Evolutionary conservation across 2,113 vertebrate species (phyloP), one percentile per base, ranked within the genome.

Genomic region (Acrocephalus kingi): DNA sequence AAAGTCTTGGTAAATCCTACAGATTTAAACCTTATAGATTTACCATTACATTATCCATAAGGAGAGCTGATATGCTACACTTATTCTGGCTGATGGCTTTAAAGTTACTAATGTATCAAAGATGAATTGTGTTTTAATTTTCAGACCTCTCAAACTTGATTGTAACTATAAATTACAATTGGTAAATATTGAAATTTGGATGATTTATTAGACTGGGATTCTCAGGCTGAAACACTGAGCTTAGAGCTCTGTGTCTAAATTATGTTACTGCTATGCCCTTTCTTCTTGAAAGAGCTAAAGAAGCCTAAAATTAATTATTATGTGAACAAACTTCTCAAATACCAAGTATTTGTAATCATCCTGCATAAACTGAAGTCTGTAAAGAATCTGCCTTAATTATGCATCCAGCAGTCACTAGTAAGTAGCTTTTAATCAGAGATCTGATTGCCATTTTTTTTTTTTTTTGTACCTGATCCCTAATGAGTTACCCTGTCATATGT

Each of bases 391-490:
- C 31, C 55, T 84, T 89, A 84, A 87, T 87, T 84, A 80, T 48
- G 9, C 15, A 83, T 52, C 1, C 1, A 83, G 37, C 4, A 54
- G 77, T 66, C 81, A 89, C 45, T 74, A n/a, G 23, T 62, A 64
- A 77, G n/a, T 31, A 83, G 71, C 21, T 92, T 80, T 94, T 85
- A 84, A 87, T 80, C 73, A 92, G 51, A 91, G 43, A 61, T 62
- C 13, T 13, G 30, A 93, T 43, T 74, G 61, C 27, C 52, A 58
- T 41, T 41, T 59, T 45, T 62, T 35, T 35, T 35, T 35, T 35
- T 78, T 79, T 83, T 83, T 63, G 23, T 76, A 74, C 46, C 61
- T 33, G 15, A 45, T 77, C 68, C 45, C 84, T 77, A 77, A 90
- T 31, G 59, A 87, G 66, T 77, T 82, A 52, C 21, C 13, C 43